Evolutionary conservation across 2,113 vertebrate genomes (phyloP).

Genomic region (Baryphthengus martii): DNA sequence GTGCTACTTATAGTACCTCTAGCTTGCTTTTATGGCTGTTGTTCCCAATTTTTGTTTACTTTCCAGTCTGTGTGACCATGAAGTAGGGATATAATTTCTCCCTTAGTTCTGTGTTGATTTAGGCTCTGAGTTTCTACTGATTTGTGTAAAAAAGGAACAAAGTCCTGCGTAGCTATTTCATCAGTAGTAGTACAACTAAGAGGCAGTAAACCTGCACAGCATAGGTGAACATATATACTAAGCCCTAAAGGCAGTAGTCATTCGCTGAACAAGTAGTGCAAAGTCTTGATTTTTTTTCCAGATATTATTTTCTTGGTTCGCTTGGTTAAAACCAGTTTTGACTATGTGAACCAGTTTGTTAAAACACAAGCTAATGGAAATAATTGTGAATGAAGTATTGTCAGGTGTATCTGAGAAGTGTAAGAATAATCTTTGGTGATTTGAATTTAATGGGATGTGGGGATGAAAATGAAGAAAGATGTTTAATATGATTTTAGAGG

Average conservation of each 20-base stretch:
- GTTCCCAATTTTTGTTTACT: background rate
- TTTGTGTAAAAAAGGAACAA: constrained; percentile 21
- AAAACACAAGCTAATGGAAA: background rate
- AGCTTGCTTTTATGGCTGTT: background rate
- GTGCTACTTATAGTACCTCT: background rate
- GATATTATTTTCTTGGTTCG: constrained; percentile 6
- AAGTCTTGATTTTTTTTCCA: background rate
- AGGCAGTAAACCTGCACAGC: constrained; percentile 10
- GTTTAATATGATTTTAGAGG: background rate
- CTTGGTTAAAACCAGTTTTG: background rate
- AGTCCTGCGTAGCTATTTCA: background rate
- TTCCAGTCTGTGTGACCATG: background rate
- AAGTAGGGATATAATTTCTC: background rate
- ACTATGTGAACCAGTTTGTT: background rate
- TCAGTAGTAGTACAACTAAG: background rate
- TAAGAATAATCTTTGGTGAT: background rate
- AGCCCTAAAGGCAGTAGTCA: constrained; percentile 14
- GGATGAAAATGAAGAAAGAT: background rate
- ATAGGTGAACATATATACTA: constrained; percentile 20
- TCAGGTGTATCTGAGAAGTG: background rate
- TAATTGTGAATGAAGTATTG: background rate
- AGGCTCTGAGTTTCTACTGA: background rate
- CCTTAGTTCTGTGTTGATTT: background rate
- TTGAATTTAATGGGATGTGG: background rate
- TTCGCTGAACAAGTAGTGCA: background rate